These are phyloP conservation scores for Eptatretus burgeri DNA, from an alignment of 2,113 vertebrate genomes.

Conservation along the genomic window DNA sequence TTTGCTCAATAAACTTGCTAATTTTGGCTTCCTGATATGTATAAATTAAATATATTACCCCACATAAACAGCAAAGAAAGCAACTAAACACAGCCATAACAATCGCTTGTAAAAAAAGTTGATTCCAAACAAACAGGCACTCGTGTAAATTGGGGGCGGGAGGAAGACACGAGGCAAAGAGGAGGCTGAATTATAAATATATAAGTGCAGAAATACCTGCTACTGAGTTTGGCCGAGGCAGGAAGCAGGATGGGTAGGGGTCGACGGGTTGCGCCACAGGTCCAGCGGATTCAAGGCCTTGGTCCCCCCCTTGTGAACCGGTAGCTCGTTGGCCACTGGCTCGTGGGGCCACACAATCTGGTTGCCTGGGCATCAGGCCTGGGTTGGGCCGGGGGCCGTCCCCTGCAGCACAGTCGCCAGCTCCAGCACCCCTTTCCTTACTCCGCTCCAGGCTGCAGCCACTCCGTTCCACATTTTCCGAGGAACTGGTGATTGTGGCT, in stretches of 20 bases:
- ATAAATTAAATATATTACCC: too few relatives aligned
- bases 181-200: not conserved
- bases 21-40: too few relatives aligned
- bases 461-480: slow-evolving; percentile 87
- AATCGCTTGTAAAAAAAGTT: too few relatives aligned
- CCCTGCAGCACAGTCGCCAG: slow-evolving; percentile 27
- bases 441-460: slow-evolving; percentile 92
- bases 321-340: too few relatives aligned
- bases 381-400: slow-evolving; percentile 43
- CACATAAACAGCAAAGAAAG: too few relatives aligned
- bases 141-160: too few relatives aligned
- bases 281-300: slow-evolving; percentile 28
- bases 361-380: slow-evolving; percentile 24
- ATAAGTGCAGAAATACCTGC: slow-evolving; percentile 31
- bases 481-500: slow-evolving; percentile 95
- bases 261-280: slow-evolving; percentile 33
- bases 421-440: slow-evolving; percentile 54
- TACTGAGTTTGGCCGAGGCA: slow-evolving; percentile 92
- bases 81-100: too few relatives aligned
- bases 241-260: slow-evolving; percentile 38
- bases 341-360: too few relatives aligned
- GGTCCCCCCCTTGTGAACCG: slow-evolving; percentile 14
- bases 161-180: too few relatives aligned
- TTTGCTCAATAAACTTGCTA: too few relatives aligned
- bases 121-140: too few relatives aligned